Evolutionary conservation across 2,113 vertebrate genomes (phyloP).

Genomic region (Chaetura pelagica): DNA sequence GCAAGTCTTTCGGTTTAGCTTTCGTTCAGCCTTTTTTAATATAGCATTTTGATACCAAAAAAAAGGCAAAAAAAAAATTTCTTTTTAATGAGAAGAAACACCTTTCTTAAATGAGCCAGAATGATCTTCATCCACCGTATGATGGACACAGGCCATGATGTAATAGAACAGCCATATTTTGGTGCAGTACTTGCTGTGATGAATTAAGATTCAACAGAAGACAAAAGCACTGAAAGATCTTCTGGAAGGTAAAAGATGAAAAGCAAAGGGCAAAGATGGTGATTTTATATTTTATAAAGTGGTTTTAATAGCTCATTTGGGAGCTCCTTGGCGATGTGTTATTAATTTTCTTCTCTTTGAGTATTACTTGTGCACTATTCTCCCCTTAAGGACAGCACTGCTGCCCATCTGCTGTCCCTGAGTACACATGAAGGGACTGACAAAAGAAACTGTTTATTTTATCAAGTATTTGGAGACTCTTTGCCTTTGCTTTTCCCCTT

Average conservation of each 20-base stretch:
- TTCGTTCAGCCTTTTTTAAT: background rate
- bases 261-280: background rate
- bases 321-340: background rate
- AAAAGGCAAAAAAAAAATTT: background rate
- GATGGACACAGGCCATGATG: accelerated
- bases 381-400: background rate
- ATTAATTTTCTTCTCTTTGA: background rate
- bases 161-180: background rate
- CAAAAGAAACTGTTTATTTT: background rate
- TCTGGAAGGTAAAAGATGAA: background rate
- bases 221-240: background rate
- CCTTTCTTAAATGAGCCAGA: background rate
- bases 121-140: background rate
- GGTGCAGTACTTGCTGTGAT: background rate
- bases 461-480: background rate
- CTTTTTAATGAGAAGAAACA: background rate
- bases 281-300: background rate
- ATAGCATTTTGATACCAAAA: background rate
- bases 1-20: background rate
- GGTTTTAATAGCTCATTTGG: background rate
- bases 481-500: background rate
- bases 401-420: background rate
- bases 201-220: background rate
- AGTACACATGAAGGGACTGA: background rate
- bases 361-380: background rate